phyloP scores from a whole-genome alignment of 2,888 invertebrate species.

The Hetaerina titia region DNA sequence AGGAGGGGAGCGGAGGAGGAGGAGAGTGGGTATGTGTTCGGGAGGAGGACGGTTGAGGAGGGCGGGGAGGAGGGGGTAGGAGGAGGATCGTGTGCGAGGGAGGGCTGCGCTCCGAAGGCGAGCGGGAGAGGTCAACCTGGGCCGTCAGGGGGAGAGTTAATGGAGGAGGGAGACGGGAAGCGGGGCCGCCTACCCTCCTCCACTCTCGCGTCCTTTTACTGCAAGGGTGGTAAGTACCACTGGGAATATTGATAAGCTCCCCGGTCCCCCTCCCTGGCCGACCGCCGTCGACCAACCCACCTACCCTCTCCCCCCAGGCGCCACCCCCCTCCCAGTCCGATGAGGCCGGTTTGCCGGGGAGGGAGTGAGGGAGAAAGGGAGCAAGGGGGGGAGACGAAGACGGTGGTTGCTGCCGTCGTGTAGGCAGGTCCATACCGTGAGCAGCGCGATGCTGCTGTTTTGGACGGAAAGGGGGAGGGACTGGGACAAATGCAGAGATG shows the following conservation, averaged over 20 bases:
- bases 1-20: not conserved
- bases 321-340: not conserved
- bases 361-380: not conserved
- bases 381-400: not conserved
- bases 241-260: constrained; percentile 65
- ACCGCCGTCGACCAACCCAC: not conserved
- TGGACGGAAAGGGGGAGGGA: too few species aligned
- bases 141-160: constrained; percentile 11
- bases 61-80: not conserved
- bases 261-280: not conserved
- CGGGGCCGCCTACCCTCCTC: not conserved
- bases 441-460: not conserved
- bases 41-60: not conserved
- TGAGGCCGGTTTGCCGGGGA: not conserved
- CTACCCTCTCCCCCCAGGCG: not conserved
- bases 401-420: not conserved
- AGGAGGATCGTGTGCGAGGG: not conserved
- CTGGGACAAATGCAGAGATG: not conserved
- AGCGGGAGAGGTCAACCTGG: constrained; percentile 1
- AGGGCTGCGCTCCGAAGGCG: not conserved
- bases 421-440: not conserved
- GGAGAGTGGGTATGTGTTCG: not conserved
- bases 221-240: constrained; percentile 45
- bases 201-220: not conserved
- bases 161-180: constrained; percentile 19